Percentiles rank a stretch among this genome's conserved stretches.
phyloP scores from a whole-genome alignment of 2,113 vertebrate genomes.

The Anser cygnoides region DNA sequence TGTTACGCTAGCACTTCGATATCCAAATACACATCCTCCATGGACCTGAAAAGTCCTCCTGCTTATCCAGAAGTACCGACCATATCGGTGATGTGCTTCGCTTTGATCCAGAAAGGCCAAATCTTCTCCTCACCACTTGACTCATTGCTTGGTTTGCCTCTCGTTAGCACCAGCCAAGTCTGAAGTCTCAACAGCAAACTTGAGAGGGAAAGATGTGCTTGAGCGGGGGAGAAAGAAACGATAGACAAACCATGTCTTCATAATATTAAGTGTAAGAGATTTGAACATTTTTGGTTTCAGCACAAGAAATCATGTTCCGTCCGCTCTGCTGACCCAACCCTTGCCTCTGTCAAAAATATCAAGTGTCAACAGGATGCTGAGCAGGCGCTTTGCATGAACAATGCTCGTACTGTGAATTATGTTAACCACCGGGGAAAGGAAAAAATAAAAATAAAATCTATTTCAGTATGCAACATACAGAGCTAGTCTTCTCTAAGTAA shows the following conservation, averaged over 20 bases:
- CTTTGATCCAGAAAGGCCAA: background rate
- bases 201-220: background rate
- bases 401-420: background rate
- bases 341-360: background rate
- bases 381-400: background rate
- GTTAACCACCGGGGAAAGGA: background rate
- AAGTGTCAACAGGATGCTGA: background rate
- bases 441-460: background rate
- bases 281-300: background rate
- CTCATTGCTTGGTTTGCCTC: background rate
- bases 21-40: background rate
- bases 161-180: background rate
- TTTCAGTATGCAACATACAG: background rate
- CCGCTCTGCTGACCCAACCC: background rate
- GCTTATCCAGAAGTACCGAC: background rate
- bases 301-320: background rate
- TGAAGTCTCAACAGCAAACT: background rate
- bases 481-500: background rate
- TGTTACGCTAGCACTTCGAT: background rate
- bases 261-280: background rate
- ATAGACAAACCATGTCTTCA: accelerated
- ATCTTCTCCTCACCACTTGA: background rate
- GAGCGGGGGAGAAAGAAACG: background rate
- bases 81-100: background rate
- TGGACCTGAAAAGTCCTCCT: background rate